Evolutionary conservation across 2,797 vertebrate species (phyloP).

Genomic region (Buceros bicornis): DNA sequence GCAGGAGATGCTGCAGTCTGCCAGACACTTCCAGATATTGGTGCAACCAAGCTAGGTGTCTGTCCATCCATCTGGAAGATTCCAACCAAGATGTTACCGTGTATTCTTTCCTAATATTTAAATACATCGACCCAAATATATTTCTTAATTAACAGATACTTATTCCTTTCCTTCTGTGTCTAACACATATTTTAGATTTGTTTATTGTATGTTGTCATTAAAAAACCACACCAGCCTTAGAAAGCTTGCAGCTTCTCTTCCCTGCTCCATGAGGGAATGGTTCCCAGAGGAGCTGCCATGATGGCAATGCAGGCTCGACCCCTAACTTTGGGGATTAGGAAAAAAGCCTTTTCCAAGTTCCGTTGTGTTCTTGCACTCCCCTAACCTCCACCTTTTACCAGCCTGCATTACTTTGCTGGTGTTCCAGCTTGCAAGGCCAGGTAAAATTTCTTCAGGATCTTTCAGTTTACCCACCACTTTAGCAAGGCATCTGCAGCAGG

Average conservation of each 20-base stretch:
- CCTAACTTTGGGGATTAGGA: not conserved
- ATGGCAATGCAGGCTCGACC: not conserved
- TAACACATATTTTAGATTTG: not conserved
- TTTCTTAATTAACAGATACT: not conserved
- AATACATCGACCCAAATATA: not conserved
- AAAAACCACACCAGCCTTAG: not conserved
- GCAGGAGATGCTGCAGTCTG: not conserved
- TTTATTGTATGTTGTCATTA: not conserved
- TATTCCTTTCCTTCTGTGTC: not conserved
- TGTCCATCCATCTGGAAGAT: not conserved
- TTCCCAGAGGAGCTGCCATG: not conserved
- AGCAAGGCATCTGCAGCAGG: not conserved
- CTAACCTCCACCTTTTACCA: not conserved
- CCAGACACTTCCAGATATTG: not conserved
- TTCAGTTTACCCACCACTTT: fast-evolving
- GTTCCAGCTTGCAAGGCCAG: not conserved
- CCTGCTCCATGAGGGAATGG: not conserved
- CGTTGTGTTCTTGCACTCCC: not conserved
- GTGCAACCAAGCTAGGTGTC: not conserved
- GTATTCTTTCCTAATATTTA: not conserved
- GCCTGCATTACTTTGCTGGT: not conserved
- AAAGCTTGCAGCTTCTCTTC: not conserved
- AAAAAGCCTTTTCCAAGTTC: not conserved
- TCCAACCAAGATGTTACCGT: not conserved
- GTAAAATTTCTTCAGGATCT: not conserved